Evolutionary conservation across 2,113 vertebrate species (phyloP).

Genomic region (Microcebus tavaratra): DNA sequence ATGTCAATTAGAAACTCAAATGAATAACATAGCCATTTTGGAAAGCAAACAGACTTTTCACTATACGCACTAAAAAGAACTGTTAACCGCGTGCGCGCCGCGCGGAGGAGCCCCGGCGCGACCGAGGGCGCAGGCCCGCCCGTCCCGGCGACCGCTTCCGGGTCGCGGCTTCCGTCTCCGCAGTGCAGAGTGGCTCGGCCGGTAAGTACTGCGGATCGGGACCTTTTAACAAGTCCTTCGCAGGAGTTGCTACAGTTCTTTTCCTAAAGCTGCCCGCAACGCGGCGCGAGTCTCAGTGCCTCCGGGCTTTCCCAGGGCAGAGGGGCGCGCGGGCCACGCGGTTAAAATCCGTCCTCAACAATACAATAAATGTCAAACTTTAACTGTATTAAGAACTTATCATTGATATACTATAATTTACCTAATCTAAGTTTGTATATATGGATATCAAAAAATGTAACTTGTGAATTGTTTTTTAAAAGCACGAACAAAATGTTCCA

Average conservation of each 20-base stretch:
- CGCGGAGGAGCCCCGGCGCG: no score
- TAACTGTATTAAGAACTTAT: conserved; percentile 26
- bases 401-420: not conserved
- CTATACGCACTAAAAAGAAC: conserved; percentile 19
- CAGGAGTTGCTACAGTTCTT: no score
- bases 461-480: not conserved
- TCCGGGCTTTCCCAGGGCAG: no score
- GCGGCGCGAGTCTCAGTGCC: no score
- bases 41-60: conserved; percentile 68
- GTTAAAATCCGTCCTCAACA: conserved; percentile 47
- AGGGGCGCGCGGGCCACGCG: no score
- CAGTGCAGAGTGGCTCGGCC: no score
- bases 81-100: not conserved
- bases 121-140: no score
- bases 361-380: not conserved
- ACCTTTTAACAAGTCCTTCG: no score
- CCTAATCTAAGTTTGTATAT: conserved; percentile 28
- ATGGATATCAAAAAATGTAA: not conserved
- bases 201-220: no score
- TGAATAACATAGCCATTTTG: conserved; percentile 64
- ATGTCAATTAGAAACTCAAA: conserved; percentile 78
- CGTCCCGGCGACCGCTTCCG: no score
- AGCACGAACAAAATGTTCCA: not conserved
- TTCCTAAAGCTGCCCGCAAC: no score
- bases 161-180: no score